Evolutionary conservation across 2,888 invertebrate genomes (phyloP).

Genomic region (Taenaris catops): DNA sequence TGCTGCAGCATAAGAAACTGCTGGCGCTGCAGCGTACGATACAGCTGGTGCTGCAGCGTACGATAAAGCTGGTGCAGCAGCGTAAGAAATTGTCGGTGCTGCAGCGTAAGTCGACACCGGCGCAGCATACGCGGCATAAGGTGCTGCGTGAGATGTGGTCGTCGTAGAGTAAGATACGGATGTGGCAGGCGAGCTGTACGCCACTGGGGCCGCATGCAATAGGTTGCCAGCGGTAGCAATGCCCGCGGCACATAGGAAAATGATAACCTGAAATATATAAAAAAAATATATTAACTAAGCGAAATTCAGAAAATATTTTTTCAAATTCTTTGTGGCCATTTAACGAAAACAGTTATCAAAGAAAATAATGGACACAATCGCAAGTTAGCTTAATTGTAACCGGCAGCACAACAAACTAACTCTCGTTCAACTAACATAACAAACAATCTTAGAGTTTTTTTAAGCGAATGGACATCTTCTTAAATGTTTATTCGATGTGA

Average conservation of each 20-base stretch:
- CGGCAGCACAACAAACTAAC: too few relatives aligned
- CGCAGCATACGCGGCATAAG: slow-evolving; percentile 34
- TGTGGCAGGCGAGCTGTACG: slow-evolving; percentile 42
- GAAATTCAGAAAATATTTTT: too few relatives aligned
- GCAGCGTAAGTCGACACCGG: too few relatives aligned
- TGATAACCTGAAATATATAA: slow-evolving; percentile 71
- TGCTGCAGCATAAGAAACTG: slow-evolving; percentile 41
- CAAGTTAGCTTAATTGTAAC: too few relatives aligned
- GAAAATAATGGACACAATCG: too few relatives aligned
- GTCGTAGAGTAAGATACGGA: slow-evolving; percentile 63
- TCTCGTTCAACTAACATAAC: too few relatives aligned
- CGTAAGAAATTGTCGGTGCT: slow-evolving; percentile 27
- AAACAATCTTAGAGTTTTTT: too few relatives aligned
- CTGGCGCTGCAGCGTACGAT: slow-evolving; percentile 35
- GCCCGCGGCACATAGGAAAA: slow-evolving; percentile 80
- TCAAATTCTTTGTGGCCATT: too few relatives aligned
- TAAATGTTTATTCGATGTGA: too few relatives aligned
- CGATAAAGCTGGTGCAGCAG: slow-evolving; percentile 50
- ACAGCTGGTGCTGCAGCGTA: slow-evolving; percentile 32
- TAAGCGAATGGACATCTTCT: too few relatives aligned
- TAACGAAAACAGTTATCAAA: too few relatives aligned
- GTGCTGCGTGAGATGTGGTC: slow-evolving; percentile 33
- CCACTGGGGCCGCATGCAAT: slow-evolving; percentile 66
- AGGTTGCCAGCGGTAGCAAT: slow-evolving; percentile 79
- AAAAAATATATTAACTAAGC: too few relatives aligned